A percentile compares a stretch with the other conserved stretches of the same genome.
phyloP scores from a whole-genome alignment of 2,888 invertebrate genomes.

The Empis stercorea region DNA sequence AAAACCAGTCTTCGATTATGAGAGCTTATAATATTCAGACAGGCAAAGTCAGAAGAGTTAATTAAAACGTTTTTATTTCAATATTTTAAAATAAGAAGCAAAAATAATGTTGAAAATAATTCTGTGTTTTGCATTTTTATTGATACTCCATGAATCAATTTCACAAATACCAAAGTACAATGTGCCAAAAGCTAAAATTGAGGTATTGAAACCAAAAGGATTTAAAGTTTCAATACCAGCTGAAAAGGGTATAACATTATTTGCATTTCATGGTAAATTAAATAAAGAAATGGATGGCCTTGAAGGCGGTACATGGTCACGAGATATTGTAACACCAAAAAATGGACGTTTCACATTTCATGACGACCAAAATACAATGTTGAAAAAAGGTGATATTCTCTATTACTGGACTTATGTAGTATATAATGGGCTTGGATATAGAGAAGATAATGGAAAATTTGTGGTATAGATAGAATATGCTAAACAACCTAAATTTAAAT shows the following conservation, averaged over 20 bases:
- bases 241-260: conserved; percentile 53
- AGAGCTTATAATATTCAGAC: too few relatives aligned
- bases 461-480: conserved; percentile 3
- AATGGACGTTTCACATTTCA: conserved; percentile 54
- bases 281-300: conserved; percentile 58
- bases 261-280: conserved; percentile 63
- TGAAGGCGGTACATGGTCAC: conserved; percentile 52
- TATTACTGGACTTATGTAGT: conserved; percentile 68
- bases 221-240: conserved; percentile 41
- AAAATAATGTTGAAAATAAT: too few relatives aligned
- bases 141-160: too few relatives aligned
- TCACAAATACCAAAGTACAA: conserved; percentile 5
- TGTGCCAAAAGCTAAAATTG: conserved; percentile 37
- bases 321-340: conserved; percentile 48
- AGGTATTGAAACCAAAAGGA: conserved; percentile 40
- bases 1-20: too few relatives aligned
- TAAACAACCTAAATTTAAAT: neutral
- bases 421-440: conserved; percentile 54
- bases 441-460: conserved; percentile 40
- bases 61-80: too few relatives aligned
- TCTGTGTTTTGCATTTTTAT: too few relatives aligned
- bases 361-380: conserved; percentile 42
- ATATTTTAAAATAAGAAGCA: too few relatives aligned
- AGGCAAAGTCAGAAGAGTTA: too few relatives aligned
- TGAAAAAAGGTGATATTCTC: conserved; percentile 52